phyloP scores from a whole-genome alignment of 2,888 invertebrate genomes.

The Linnaemya vulpina region DNA sequence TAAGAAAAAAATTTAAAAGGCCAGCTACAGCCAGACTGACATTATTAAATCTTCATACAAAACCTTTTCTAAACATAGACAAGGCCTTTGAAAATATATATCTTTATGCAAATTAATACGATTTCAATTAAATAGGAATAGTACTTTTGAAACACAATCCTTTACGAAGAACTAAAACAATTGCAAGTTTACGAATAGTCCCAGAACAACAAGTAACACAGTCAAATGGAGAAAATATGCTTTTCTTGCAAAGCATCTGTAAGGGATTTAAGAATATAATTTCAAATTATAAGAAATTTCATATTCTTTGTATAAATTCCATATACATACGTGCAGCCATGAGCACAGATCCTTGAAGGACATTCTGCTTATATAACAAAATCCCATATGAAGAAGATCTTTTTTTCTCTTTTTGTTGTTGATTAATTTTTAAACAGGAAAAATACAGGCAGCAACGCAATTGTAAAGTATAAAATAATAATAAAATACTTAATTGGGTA shows the following conservation, averaged over 20 bases:
- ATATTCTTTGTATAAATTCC: conserved; percentile 29
- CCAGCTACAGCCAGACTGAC: conserved; percentile 2
- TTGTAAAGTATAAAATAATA: conserved; percentile 45
- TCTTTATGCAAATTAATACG: conserved; percentile 49
- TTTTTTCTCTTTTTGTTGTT: conserved; percentile 10
- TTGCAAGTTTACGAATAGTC: conserved; percentile 2
- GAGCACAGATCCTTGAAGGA: conserved; percentile 40
- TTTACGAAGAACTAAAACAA: conserved; percentile 8
- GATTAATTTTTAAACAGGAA: conserved; percentile 20
- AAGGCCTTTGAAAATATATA: not conserved
- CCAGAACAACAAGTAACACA: conserved; percentile 11
- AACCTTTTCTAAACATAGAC: not conserved
- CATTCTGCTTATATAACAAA: conserved; percentile 35
- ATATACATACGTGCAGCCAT: not conserved
- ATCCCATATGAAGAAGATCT: conserved; percentile 26
- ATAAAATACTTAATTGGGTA: conserved; percentile 69
- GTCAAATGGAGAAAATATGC: conserved; percentile 47
- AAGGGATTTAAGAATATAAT: conserved; percentile 23
- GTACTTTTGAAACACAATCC: not conserved
- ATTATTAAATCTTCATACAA: conserved; percentile 4
- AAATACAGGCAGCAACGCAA: conserved; percentile 11
- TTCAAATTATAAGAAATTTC: conserved; percentile 2
- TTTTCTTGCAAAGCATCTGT: conserved; percentile 46
- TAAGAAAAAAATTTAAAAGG: not conserved
- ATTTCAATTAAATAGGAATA: conserved; percentile 34